Evolutionary conservation across 2,888 invertebrate genomes (phyloP).

Genomic region (Drosophila vallismaia): DNA sequence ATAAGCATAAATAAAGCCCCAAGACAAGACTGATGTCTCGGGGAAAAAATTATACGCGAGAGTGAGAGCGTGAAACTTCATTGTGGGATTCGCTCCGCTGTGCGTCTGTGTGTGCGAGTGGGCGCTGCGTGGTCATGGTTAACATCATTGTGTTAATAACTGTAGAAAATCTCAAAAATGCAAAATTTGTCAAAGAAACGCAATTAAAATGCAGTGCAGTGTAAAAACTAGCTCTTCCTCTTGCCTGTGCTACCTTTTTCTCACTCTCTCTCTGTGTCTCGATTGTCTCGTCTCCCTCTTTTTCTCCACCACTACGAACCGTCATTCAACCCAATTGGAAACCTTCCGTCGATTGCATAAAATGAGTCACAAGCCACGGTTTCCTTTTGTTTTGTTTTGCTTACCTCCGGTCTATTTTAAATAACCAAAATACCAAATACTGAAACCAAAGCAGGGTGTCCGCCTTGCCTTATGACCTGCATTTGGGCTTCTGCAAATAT

Average conservation of each 20-base stretch:
- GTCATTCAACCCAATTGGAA: constrained; percentile 61
- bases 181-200: constrained; percentile 63
- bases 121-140: constrained; percentile 64
- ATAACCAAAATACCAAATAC: constrained; percentile 1
- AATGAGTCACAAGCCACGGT: constrained; percentile 67
- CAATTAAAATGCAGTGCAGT: constrained; percentile 57
- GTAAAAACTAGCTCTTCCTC: constrained; percentile 42
- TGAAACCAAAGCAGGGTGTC: constrained; percentile 13
- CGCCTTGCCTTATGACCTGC: constrained; percentile 56
- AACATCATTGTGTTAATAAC: constrained; percentile 60
- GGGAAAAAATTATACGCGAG: constrained; percentile 57
- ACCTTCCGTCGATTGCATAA: constrained; percentile 68
- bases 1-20: constrained; percentile 59
- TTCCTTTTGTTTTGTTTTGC: constrained; percentile 56
- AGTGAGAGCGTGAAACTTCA: constrained; percentile 62
- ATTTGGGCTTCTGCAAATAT: constrained; percentile 51
- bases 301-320: constrained; percentile 43
- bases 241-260: constrained; percentile 8
- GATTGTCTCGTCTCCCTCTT: constrained; percentile 8
- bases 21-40: constrained; percentile 53
- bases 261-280: constrained; percentile 11
- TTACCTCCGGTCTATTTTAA: constrained; percentile 23
- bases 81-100: constrained; percentile 28
- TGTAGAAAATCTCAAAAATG: constrained; percentile 65
- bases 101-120: constrained; percentile 29